Evolutionary conservation across 2,113 vertebrate genomes (phyloP), one percentile per base, ranked within the genome.

Genomic region (Ancistrus triradiatus): DNA sequence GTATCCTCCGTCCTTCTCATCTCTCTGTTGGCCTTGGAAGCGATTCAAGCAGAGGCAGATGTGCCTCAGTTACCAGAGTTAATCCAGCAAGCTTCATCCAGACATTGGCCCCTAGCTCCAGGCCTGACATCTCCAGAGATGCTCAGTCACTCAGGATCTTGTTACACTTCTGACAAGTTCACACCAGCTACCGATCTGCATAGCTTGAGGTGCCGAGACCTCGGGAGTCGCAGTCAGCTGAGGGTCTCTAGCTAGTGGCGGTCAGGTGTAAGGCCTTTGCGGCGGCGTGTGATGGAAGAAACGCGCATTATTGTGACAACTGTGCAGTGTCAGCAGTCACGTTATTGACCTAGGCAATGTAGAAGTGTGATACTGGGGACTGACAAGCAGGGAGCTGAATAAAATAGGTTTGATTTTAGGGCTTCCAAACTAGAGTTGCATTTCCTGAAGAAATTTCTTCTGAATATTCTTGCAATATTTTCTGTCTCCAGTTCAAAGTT

Each of bases 61-160:
- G 24, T 57, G 42, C 22, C 50, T 43, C 3, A 9, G 56, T 50
- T 58, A 46, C 44, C 50, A 15, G 44, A 40, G 13, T 25, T 66
- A 10, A 49, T 43, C 13, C 64, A 38, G 24, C 49, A 28, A 68
- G 59, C 43, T 55, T 61, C 33, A 46, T 17, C 14, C 44, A 62
- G 33, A 69, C n/a, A 19, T 48, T 21, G 25, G 60, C 24, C 19
- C 49, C 24, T 61, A 38, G 66, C 72, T 76, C 60, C 63, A 55
- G 63, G 60, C 63, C 81, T 84, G 84, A 86, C 84, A 83, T 86
- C 77, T 86, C 82, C 83, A 87, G 86, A 86, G 85, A 84, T 85
- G 84, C 73, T 79, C 81, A 86, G 84, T 87, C 87, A 86, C 83
- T 80, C 77, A 66, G 74, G 72, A 87, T 86, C 85, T 86, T 59